These are phyloP conservation scores for Tachina fera DNA, from an alignment of 2,888 invertebrate species.

Conservation along the genomic window DNA sequence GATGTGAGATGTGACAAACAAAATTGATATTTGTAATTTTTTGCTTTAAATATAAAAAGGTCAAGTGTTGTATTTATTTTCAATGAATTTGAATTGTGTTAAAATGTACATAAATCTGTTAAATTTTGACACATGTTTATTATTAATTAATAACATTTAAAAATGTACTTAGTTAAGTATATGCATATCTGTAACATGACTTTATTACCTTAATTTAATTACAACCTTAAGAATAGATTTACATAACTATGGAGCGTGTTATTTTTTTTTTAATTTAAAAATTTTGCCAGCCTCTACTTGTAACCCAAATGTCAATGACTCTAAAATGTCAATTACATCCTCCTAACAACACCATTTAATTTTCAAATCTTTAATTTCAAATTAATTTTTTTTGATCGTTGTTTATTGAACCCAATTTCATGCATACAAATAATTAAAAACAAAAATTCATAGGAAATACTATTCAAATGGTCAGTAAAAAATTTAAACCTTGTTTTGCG, in stretches of 20 bases:
- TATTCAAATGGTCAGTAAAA: slow-evolving; percentile 38
- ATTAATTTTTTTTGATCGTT: slow-evolving; percentile 13
- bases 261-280: neutral
- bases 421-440: neutral
- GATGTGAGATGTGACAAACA: slow-evolving; percentile 6
- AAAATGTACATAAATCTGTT: neutral
- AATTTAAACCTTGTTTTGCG: slow-evolving; percentile 26
- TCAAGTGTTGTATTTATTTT: slow-evolving; percentile 5
- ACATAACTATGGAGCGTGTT: too few relatives aligned
- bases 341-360: neutral
- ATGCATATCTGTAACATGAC: too few relatives aligned
- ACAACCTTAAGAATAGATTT: too few relatives aligned
- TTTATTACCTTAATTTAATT: too few relatives aligned
- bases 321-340: neutral
- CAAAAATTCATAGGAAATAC: slow-evolving; percentile 41
- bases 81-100: neutral
- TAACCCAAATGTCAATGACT: slow-evolving; percentile 11
- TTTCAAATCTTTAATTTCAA: neutral
- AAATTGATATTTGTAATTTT: slow-evolving; percentile 13
- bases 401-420: neutral
- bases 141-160: too few relatives aligned
- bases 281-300: too few relatives aligned
- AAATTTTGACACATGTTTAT: too few relatives aligned
- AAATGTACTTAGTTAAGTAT: too few relatives aligned
- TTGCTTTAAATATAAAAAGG: neutral